These are phyloP conservation scores for Eupleurogrammus muticus DNA, from an alignment of 2,797 vertebrate species.

Conservation along the genomic window DNA sequence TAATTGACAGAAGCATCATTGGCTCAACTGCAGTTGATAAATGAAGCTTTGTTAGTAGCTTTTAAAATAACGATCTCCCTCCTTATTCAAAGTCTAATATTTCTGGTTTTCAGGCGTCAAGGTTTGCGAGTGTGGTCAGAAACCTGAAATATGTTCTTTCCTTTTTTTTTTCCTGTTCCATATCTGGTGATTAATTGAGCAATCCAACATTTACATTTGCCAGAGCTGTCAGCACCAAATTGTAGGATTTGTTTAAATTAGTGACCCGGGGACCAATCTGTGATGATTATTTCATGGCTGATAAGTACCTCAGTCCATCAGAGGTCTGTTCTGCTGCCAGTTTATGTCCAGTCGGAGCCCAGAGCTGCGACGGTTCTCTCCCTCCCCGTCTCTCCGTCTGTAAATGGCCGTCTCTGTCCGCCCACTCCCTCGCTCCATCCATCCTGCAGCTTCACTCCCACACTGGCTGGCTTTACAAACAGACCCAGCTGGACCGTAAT, in stretches of 20 bases:
- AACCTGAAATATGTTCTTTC: neutral
- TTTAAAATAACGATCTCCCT: too few species aligned
- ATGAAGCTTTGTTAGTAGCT: too few species aligned
- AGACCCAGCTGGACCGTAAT: slow-evolving; percentile 73
- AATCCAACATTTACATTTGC: neutral
- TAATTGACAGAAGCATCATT: too few species aligned
- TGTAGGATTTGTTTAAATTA: slow-evolving; percentile 13
- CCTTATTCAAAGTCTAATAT: too few species aligned
- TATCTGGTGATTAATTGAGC: neutral
- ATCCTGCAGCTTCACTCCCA: slow-evolving; percentile 70
- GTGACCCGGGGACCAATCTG: neutral
- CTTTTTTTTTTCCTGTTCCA: neutral
- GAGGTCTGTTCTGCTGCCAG: neutral
- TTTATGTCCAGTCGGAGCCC: neutral
- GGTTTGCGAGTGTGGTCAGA: neutral
- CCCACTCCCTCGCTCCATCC: slow-evolving; percentile 59
- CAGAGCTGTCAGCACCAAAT: slow-evolving; percentile 3
- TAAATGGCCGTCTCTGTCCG: slow-evolving; percentile 55
- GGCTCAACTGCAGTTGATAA: too few species aligned
- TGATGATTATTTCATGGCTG: neutral
- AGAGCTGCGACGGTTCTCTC: slow-evolving; percentile 18
- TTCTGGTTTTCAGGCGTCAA: too few species aligned
- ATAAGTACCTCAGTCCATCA: neutral
- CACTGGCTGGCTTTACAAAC: slow-evolving; percentile 58
- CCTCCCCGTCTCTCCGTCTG: slow-evolving; percentile 32